Evolutionary conservation across 2,113 vertebrate genomes (phyloP).

Genomic region (Xiphias gladius): DNA sequence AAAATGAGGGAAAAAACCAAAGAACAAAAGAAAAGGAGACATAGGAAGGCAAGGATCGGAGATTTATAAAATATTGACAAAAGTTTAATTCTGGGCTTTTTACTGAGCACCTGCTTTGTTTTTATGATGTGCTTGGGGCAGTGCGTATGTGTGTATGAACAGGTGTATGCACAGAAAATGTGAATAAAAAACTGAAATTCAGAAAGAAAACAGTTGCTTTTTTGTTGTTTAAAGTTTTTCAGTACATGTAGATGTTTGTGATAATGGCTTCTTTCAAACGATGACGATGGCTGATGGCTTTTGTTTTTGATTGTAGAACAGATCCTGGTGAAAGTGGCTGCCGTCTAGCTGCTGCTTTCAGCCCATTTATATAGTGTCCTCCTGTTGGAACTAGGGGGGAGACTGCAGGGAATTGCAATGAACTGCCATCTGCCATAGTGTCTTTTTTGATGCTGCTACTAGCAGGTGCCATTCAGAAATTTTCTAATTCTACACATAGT

Average conservation of each 20-base stretch:
- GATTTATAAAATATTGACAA: not conserved
- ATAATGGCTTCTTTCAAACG: not conserved
- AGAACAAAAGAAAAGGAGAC: not conserved
- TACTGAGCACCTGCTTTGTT: not conserved
- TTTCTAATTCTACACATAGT: not conserved
- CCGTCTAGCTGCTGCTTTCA: not conserved
- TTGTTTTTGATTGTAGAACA: not conserved
- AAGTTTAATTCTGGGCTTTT: constrained; percentile 6
- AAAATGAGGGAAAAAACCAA: not conserved
- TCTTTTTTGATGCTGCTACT: not conserved
- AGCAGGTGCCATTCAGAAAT: not conserved
- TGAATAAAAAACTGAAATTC: not conserved
- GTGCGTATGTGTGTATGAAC: not conserved
- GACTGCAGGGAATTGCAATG: not conserved
- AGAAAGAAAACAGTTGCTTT: not conserved
- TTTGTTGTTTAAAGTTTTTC: not conserved
- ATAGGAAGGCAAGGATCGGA: not conserved
- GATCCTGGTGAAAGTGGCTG: not conserved
- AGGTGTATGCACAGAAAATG: not conserved
- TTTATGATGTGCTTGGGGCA: not conserved
- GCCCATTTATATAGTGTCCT: not conserved
- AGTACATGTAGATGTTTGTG: not conserved
- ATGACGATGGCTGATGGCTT: not conserved
- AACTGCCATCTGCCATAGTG: not conserved
- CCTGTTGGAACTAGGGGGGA: not conserved